Percentiles rank a stretch among this genome's conserved stretches.
Conservation (phyloP, 2,888 invertebrate species). For the Cephonodes hylas region DNA sequence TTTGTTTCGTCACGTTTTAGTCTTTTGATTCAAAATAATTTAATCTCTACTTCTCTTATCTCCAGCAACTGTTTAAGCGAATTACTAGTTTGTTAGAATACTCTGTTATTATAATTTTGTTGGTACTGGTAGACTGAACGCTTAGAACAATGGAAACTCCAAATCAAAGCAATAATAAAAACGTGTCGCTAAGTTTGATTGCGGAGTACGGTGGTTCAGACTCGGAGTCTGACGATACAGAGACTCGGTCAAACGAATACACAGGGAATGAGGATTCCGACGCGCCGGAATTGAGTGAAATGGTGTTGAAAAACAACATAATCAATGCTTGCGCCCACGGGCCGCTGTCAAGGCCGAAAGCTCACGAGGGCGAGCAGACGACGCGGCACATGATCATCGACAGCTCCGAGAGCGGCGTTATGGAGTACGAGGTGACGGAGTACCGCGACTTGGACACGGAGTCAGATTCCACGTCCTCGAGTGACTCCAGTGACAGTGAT, state of each 20-base stretch:
- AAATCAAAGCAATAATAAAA: constrained; percentile 70
- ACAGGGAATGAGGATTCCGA: constrained; percentile 59
- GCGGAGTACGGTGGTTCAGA: constrained; percentile 72
- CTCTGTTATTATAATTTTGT: constrained; percentile 16
- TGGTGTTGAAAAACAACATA: constrained; percentile 76
- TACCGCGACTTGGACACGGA: constrained; percentile 66
- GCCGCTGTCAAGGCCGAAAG: constrained; percentile 53
- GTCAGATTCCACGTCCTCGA: constrained; percentile 57
- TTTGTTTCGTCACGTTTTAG: constrained; percentile 30
- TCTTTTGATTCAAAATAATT: constrained; percentile 34
- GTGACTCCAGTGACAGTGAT: constrained; percentile 68
- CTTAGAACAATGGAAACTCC: constrained; percentile 69
- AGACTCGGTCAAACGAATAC: constrained; percentile 48
- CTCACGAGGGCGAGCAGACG: constrained; percentile 52
- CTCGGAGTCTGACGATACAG: constrained; percentile 69
- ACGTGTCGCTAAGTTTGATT: constrained; percentile 72
- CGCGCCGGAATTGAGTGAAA: constrained; percentile 66
- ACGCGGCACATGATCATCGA: constrained; percentile 74
- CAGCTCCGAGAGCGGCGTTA: constrained; percentile 62
- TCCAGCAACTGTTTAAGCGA: not conserved
- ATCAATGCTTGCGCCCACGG: constrained; percentile 77
- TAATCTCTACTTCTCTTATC: constrained; percentile 11
- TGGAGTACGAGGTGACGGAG: constrained; percentile 72
- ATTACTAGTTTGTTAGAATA: not conserved
- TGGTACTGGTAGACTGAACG: constrained; percentile 33